Conservation (phyloP, 2,113 vertebrate genomes). For the Nothoprocta pentlandii region DNA sequence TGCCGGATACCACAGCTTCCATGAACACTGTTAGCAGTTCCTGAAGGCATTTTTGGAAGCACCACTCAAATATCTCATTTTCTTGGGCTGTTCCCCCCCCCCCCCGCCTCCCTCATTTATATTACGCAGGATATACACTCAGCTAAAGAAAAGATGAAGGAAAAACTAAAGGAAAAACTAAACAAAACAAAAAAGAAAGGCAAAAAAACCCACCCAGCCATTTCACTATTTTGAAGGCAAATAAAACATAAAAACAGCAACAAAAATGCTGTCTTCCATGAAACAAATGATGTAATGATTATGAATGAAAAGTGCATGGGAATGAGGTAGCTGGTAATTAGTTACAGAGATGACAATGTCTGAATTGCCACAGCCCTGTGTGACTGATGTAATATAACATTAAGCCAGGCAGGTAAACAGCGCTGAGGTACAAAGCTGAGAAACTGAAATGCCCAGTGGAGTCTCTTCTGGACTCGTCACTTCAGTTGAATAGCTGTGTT, state of each 20-base stretch:
- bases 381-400: not conserved
- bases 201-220: not conserved
- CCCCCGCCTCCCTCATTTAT: not conserved
- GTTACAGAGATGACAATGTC: not conserved
- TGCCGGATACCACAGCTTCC: not conserved
- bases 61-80: not conserved
- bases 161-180: not conserved
- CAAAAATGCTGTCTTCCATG: not conserved
- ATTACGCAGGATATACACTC: not conserved
- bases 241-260: not conserved
- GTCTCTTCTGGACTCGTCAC: not conserved
- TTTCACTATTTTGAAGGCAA: not conserved
- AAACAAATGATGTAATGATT: not conserved
- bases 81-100: not conserved
- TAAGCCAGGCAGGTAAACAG: conserved; percentile 10
- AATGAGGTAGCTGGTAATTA: not conserved
- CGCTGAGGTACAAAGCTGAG: not conserved
- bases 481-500: not conserved
- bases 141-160: not conserved
- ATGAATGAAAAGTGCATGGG: not conserved
- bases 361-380: not conserved
- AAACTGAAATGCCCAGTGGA: not conserved
- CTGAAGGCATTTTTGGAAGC: not conserved
- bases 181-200: no score
- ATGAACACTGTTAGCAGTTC: not conserved